phyloP scores from a whole-genome alignment of 2,797 vertebrate species.

The Hoplostethus mediterraneus region DNA sequence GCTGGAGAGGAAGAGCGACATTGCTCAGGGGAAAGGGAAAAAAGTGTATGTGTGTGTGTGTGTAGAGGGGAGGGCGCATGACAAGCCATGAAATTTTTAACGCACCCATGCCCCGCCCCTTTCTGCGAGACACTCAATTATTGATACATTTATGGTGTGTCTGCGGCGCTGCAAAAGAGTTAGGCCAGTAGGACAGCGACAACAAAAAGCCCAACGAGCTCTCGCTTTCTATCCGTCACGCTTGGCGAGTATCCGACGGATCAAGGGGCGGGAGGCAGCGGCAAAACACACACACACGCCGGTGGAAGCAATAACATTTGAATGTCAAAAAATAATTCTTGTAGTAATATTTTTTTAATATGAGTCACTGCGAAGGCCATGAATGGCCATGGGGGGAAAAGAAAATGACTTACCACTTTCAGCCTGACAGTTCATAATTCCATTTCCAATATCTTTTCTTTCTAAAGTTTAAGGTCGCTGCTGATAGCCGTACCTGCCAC shows the following conservation, averaged over 20 bases:
- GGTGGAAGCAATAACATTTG: constrained; percentile 82
- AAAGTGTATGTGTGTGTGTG: background rate
- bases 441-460: constrained; percentile 80
- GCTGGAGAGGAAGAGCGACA: constrained; percentile 26
- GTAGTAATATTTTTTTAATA: constrained; percentile 84
- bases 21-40: constrained; percentile 5
- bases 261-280: constrained; percentile 15
- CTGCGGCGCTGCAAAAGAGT: constrained; percentile 45
- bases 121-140: constrained; percentile 76
- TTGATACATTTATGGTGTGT: constrained; percentile 72
- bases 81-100: constrained; percentile 77
- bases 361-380: constrained; percentile 80
- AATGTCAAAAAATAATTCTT: constrained; percentile 85
- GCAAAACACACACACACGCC: constrained; percentile 34
- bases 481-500: constrained; percentile 62
- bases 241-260: constrained; percentile 59
- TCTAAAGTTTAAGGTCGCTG: constrained; percentile 80
- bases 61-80: constrained; percentile 33
- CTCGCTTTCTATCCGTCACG: constrained; percentile 20
- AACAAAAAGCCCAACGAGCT: constrained; percentile 22
- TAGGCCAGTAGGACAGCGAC: constrained; percentile 47
- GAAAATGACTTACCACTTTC: constrained; percentile 79
- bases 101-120: constrained; percentile 55
- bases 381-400: constrained; percentile 74
- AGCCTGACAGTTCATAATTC: constrained; percentile 83